Conservation (phyloP, 1,140 invertebrate species). For the Aphaenogaster ashmeadi region DNA sequence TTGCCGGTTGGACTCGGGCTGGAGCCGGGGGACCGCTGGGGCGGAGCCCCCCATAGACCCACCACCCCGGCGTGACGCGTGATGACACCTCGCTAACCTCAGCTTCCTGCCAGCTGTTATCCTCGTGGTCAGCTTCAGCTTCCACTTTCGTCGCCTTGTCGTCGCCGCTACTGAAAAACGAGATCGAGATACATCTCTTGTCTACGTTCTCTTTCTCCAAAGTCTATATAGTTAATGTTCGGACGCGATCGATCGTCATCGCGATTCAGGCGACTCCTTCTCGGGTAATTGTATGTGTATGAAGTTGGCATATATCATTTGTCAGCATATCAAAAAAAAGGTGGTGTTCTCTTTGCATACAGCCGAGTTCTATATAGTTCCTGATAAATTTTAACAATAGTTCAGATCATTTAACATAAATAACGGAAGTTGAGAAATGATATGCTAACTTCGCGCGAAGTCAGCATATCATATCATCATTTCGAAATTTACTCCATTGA, state of each 20-base stretch:
- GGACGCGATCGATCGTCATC: neutral
- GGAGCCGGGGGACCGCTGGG: constrained; percentile 84
- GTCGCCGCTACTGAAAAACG: constrained; percentile 52
- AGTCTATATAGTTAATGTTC: neutral
- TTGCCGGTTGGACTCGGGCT: constrained; percentile 82
- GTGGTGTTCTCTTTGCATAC: too few species aligned
- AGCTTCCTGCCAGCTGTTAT: constrained; percentile 61
- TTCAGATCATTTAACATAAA: too few species aligned
- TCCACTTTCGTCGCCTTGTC: constrained; percentile 34
- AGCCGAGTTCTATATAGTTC: too few species aligned
- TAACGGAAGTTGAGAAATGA: too few species aligned
- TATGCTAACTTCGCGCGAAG: too few species aligned
- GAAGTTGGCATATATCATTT: too few species aligned
- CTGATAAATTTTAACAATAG: too few species aligned
- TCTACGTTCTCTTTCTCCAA: neutral
- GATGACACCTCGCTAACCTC: constrained; percentile 77
- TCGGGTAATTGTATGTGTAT: neutral
- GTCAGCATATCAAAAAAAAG: too few species aligned
- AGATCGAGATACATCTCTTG: neutral
- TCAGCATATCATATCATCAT: too few species aligned
- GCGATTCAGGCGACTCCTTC: neutral
- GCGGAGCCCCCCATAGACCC: constrained; percentile 87
- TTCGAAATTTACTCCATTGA: too few species aligned
- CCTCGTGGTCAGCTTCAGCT: neutral
- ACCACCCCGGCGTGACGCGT: constrained; percentile 87